Base-by-base conservation (phyloP, 1,140 invertebrate genomes). In the Brachionus calyciflorus region DNA sequence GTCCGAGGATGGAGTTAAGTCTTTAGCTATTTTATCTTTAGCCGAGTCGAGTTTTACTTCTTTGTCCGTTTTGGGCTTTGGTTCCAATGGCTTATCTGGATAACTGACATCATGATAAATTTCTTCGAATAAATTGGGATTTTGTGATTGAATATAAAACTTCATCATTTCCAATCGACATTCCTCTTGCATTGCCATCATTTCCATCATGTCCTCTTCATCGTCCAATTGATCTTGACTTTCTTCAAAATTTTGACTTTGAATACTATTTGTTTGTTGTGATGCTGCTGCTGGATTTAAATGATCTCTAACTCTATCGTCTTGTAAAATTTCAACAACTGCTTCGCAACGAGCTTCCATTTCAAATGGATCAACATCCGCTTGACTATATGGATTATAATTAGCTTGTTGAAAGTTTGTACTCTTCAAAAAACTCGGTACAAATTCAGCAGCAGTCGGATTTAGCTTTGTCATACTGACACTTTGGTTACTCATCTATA, bases 111-210 rank as follows among this genome's bases (percentile, higher is more conserved):
- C 51, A 41, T 51, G 46, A 33, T 49, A 73, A 9, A 73, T 73
- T 40, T 73, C 46, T 49, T 73, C 69, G 21, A 73, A 73, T 3
- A 73, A 41, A 6, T 73, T 40, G 6, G 46, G 69, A 17, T 73
- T 73, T 28, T 73, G 69, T 10, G 69, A 73, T 73, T 73, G 69
- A 55, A 73, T 73, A 33, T 73, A 73, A 55, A 73, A 73, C 14
- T 73, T 73, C 69, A 73, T 73, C 69, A 73, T 73, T 73, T 73
- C 69, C 19, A 73, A 41, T 9, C 69, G 44, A 14, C 69, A 73
- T 24, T 73, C 69, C 17, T 73, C 69, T 73, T 73, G 69, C 69
- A 73, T 73, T 24, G 44, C 44, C 69, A 73, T 73, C 69, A 73
- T 73, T 30, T 73, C 69, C 17, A 33, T 19, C 46, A 73, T 51